Evolutionary conservation across 1,140 invertebrate species (phyloP), one percentile per base, ranked within the genome.

Genomic region (Meloidogyne floridensis): DNA sequence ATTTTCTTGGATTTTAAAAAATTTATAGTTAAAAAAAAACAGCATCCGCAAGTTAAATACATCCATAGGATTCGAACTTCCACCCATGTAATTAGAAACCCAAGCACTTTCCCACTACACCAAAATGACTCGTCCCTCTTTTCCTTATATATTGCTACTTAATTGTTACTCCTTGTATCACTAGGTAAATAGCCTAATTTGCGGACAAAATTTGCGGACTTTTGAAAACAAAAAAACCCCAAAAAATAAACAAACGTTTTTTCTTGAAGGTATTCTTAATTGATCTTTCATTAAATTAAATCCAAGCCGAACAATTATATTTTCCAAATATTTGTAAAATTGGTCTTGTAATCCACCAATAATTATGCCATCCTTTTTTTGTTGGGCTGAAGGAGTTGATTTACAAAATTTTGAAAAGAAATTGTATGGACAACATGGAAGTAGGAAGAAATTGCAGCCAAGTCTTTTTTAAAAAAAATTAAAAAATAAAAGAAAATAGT

Each of bases 231-330:
- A 32, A 32, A 32, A 32, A 32, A 32, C 2, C 32, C 32, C 32
- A 32, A 32, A 32, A 32, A 32, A 32, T 32, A 81, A 79, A 79
- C 18, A 51, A 47, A 82, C 84, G 18, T 54, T 80, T 85, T 86
- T 86, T 42, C 77, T 65, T n/a, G 84, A 86, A 32, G 84, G 75
- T 13, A 84, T 85, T 77, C 77, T 84, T 54, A 85, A 74, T 51
- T 70, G 65, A 80, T 85, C 84, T 9, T 43, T 54, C 54, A 81
- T 13, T 11, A 85, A 53, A 18, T 79, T 42, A 59, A 85, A 85
- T 13, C 84, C 84, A 15, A 85, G 81, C 32, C 65, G 54, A 20
- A 20, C 2, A 54, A 65, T 71, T 42, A 85, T 84, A n/a, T 72
- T 43, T 56, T 80, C 56, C 7, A 85, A 51, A 86, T 83, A 85